Evolutionary conservation across 2,888 invertebrate species (phyloP).

Genomic region (Ditula angustiorana): DNA sequence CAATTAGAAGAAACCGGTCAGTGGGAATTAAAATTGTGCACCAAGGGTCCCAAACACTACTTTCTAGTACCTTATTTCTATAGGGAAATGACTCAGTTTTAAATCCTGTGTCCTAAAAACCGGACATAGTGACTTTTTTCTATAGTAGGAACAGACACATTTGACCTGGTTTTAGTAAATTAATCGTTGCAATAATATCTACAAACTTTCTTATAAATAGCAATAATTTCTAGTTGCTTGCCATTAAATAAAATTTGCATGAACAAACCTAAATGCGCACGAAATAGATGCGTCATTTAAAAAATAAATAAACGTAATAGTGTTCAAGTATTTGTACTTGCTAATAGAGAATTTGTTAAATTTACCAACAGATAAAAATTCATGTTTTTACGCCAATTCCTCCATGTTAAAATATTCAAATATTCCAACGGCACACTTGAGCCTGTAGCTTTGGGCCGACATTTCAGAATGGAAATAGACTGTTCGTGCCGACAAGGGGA

Average conservation of each 20-base stretch:
- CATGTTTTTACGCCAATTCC: constrained; percentile 65
- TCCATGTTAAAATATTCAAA: constrained; percentile 78
- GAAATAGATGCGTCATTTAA: neutral
- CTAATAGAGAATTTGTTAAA: constrained; percentile 43
- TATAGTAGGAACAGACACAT: too few species aligned
- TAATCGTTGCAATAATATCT: too few species aligned
- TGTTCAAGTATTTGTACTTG: constrained; percentile 14
- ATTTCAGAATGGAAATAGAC: constrained; percentile 79
- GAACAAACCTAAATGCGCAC: neutral
- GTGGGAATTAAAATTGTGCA: too few species aligned
- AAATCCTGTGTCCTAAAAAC: too few species aligned
- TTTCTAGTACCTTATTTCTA: too few species aligned
- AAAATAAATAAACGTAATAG: neutral
- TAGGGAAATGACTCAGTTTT: too few species aligned
- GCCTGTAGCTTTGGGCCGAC: constrained; percentile 69
- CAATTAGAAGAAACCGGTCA: too few species aligned
- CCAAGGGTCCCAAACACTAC: too few species aligned
- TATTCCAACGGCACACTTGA: constrained; percentile 78
- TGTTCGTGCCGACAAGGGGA: constrained; percentile 72
- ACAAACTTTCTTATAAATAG: too few species aligned
- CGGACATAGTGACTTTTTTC: too few species aligned
- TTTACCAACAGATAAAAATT: constrained; percentile 59
- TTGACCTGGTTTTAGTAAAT: too few species aligned
- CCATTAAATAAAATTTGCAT: neutral
- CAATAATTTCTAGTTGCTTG: too few species aligned